These are phyloP conservation scores for Nomada goodeniana DNA, from an alignment of 2,888 invertebrate species.

Conservation along the genomic window DNA sequence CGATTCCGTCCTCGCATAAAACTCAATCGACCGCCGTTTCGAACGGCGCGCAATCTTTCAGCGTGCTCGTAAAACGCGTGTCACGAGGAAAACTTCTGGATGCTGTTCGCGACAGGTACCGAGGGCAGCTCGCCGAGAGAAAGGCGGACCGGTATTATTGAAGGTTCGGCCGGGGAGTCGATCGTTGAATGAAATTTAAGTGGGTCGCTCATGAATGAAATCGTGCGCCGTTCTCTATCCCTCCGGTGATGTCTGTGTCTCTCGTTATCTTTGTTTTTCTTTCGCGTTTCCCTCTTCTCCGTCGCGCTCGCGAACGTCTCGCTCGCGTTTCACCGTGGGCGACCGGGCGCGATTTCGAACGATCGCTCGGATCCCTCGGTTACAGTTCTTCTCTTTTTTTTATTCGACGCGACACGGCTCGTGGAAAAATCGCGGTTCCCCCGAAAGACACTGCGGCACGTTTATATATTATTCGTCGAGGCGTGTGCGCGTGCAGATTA, in stretches of 20 bases:
- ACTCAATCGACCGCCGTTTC: constrained; percentile 22
- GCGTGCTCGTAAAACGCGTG: not conserved
- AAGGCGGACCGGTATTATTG: constrained; percentile 72
- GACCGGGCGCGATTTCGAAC: constrained; percentile 79
- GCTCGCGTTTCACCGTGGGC: constrained; percentile 71
- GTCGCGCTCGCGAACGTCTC: constrained; percentile 36
- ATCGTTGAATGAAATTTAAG: constrained; percentile 80
- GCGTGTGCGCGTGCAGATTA: constrained; percentile 39
- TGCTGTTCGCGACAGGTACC: constrained; percentile 52
- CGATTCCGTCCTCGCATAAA: not conserved
- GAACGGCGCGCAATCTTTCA: not conserved
- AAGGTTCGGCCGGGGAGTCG: constrained; percentile 55
- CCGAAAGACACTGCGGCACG: not conserved
- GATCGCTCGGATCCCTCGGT: constrained; percentile 63
- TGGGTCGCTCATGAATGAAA: constrained; percentile 81
- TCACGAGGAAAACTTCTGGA: constrained; percentile 3
- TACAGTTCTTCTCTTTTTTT: not conserved
- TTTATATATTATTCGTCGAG: too few relatives aligned
- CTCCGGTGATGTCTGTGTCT: not conserved
- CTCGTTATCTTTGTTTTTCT: not conserved
- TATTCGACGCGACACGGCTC: not conserved
- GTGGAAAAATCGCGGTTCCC: not conserved
- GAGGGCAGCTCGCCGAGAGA: constrained; percentile 61
- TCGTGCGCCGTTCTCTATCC: constrained; percentile 41
- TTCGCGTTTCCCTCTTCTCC: not conserved